Conservation (phyloP, 2,113 vertebrate species). For the Sisor rabdophorus region DNA sequence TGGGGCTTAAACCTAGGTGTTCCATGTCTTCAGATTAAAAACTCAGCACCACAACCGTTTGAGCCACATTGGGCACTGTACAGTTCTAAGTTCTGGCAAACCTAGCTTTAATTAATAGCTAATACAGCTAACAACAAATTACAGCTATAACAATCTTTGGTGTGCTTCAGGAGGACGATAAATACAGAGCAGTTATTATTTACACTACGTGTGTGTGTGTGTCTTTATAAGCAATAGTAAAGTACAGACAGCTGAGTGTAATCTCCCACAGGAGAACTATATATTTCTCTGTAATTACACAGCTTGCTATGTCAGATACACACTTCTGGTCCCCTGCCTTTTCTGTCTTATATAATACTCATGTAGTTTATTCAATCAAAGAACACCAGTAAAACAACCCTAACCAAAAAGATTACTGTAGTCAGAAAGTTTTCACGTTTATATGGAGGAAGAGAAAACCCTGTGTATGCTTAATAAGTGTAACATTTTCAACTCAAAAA, state of each 20-base stretch:
- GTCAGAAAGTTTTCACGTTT: no score
- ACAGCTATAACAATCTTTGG: background rate
- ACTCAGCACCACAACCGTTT: no score
- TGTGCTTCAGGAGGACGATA: background rate
- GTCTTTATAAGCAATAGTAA: background rate
- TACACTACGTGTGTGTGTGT: background rate
- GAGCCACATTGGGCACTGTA: no score
- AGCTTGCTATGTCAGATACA: constrained; percentile 20
- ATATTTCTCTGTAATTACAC: constrained; percentile 17
- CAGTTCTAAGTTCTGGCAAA: background rate
- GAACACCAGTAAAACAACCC: background rate
- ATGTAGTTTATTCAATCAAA: background rate
- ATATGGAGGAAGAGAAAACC: background rate
- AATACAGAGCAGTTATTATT: constrained; percentile 3
- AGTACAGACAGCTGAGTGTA: constrained; percentile 19
- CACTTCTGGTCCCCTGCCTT: constrained; percentile 11
- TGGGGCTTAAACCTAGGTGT: no score
- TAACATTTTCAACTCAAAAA: no score
- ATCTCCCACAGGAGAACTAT: constrained; percentile 21
- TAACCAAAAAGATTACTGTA: background rate
- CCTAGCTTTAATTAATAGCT: constrained; percentile 6
- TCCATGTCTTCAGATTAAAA: no score
- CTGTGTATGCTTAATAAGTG: no score
- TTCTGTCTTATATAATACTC: constrained; percentile 35
- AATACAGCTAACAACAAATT: constrained; percentile 10